Percentiles rank a stretch among this genome's conserved stretches.
Conservation (phyloP, 2,888 invertebrate species). For the Teleiodes luculella region DNA sequence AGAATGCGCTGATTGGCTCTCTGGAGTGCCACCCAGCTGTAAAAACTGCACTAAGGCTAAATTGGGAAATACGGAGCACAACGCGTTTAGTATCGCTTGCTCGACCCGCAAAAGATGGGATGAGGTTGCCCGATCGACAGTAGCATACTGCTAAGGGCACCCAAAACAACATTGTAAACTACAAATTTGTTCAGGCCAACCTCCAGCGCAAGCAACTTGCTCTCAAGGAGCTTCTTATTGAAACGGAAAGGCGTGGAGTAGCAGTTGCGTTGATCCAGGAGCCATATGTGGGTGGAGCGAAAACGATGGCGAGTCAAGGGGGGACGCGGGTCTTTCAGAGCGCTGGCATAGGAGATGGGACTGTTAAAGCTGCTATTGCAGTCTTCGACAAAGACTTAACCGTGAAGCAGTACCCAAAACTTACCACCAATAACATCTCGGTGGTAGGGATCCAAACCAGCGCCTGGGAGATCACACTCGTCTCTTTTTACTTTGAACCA, state of each 20-base stretch:
- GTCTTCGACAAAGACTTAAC: conserved; percentile 12
- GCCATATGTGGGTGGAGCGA: conserved; percentile 14
- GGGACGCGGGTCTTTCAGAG: conserved; percentile 11
- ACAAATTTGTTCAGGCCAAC: conserved; percentile 14
- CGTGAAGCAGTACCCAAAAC: conserved; percentile 4
- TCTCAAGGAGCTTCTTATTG: background rate
- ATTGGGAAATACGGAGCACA: background rate
- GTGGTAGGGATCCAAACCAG: conserved; percentile 11
- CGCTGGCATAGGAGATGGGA: background rate
- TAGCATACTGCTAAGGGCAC: conserved; percentile 5
- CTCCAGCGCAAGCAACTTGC: background rate
- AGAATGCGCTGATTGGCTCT: background rate
- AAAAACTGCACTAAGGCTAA: conserved; percentile 2
- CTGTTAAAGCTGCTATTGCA: conserved; percentile 14
- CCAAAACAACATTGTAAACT: background rate
- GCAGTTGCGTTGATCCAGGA: conserved; percentile 10
- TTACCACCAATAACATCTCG: conserved; percentile 15
- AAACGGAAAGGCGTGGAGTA: background rate
- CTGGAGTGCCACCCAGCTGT: background rate
- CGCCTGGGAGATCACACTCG: conserved; percentile 9
- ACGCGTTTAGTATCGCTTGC: background rate
- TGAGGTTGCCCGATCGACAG: background rate
- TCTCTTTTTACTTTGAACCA: conserved; percentile 19
- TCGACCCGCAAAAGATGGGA: background rate
- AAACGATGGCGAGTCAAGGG: background rate